Conservation (phyloP, 2,113 vertebrate genomes). For the Saguinus midas region DNA sequence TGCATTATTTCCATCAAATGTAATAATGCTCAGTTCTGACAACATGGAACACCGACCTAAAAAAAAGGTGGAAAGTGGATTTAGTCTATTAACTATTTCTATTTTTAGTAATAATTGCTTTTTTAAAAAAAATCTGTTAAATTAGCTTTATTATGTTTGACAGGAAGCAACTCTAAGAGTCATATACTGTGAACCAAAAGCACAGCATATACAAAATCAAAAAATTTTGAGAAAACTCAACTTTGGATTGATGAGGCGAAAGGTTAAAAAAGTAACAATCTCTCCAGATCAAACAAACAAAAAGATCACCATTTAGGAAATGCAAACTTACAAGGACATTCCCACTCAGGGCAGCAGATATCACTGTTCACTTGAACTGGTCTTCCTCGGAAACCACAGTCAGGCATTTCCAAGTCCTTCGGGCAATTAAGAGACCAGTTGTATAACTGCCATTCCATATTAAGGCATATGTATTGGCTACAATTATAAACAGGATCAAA, state of each 20-base stretch:
- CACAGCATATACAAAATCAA: not conserved
- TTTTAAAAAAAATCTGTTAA: not conserved
- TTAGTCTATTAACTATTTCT: not conserved
- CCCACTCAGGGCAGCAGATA: conserved; percentile 96
- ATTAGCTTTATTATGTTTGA: not conserved
- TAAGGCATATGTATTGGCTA: conserved; percentile 94
- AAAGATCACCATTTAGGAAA: not conserved
- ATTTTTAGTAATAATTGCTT: not conserved
- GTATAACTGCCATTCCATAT: conserved; percentile 92
- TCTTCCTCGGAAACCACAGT: conserved; percentile 94
- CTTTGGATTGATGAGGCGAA: not conserved
- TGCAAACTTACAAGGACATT: conserved; percentile 93
- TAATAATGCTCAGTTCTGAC: conserved; percentile 96
- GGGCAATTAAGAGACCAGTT: conserved; percentile 95
- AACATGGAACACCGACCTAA: conserved; percentile 96
- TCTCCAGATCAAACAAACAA: not conserved
- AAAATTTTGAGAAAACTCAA: not conserved
- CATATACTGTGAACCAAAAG: not conserved
- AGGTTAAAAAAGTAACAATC: not conserved
- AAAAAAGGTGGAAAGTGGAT: not conserved
- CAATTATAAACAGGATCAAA: conserved; percentile 94
- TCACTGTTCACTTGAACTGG: conserved; percentile 94
- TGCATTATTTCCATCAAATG: conserved; percentile 97
- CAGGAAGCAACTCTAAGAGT: not conserved
- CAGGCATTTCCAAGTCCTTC: conserved; percentile 89